A percentile compares a stretch with the other conserved stretches of the same genome.
phyloP scores from a whole-genome alignment of 2,113 vertebrate species.

The Gadus macrocephalus region DNA sequence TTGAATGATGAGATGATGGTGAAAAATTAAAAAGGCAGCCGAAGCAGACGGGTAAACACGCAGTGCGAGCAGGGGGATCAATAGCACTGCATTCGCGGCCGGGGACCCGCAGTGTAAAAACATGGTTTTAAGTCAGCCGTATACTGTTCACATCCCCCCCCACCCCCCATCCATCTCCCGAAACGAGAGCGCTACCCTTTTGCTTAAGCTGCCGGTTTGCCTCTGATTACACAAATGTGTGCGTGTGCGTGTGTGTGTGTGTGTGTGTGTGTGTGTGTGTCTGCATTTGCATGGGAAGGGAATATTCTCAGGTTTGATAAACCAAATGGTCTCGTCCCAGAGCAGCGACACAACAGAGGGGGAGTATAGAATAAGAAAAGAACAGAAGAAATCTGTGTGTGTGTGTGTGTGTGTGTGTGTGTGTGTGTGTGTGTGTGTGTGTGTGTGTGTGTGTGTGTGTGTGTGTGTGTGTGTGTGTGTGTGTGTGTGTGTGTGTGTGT shows the following conservation, averaged over 20 bases:
- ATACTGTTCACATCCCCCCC: constrained; percentile 72
- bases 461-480: not conserved
- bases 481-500: constrained; percentile 23
- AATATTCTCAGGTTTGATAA: constrained; percentile 67
- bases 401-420: constrained; percentile 5
- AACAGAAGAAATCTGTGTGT: not conserved
- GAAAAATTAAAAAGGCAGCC: constrained; percentile 64
- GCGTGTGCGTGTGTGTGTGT: constrained; percentile 29
- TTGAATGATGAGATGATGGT: constrained; percentile 52
- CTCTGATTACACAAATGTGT: constrained; percentile 66
- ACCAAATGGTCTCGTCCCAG: constrained; percentile 47
- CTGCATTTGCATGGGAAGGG: constrained; percentile 65
- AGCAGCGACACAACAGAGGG: constrained; percentile 36
- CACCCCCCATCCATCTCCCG: constrained; percentile 70
- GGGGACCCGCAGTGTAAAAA: constrained; percentile 67
- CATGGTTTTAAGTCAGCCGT: constrained; percentile 71
- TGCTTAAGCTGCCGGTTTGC: constrained; percentile 51
- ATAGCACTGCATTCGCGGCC: constrained; percentile 48
- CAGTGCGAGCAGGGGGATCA: constrained; percentile 55
- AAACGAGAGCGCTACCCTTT: constrained; percentile 61
- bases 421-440: not conserved
- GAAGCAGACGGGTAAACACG: constrained; percentile 23
- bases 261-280: not conserved
- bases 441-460: not conserved
- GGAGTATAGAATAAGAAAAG: constrained; percentile 32